Base-by-base conservation (phyloP, 2,888 invertebrate species). In the Pocota personata region DNA sequence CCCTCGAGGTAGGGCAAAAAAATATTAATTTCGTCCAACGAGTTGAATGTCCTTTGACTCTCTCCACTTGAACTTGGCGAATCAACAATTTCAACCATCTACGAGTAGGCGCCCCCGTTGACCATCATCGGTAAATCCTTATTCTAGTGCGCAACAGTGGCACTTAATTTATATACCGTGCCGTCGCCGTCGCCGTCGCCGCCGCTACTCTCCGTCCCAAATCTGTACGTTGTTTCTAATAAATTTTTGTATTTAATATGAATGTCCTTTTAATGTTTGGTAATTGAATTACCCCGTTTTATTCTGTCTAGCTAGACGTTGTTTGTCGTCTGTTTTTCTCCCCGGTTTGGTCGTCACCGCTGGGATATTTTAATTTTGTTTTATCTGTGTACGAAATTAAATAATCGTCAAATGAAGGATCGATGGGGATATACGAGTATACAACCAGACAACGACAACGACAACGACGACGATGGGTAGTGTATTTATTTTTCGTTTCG, bases 401-500 rank as follows among this genome's bases (percentile, higher is more conserved):
- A 73, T 73, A 62, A 62, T 52, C 43, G 14, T 60, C 50, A 73
- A 52, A 64, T 43, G 67, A 77, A 46, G 64, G 57, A 57, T 55
- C 10, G 8, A n/a, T n/a, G 35, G 32, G 32, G 55, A 16, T 16
- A 1, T 0, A 16, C 27, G 5, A 3, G 35, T 35, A 24, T 1
- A 37, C 1, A 12, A 16, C 2, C 40, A 19, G 43, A 30, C 30
- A n/a, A 57, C 14, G 21, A 5, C 14, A n/a, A 30, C 32, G 21
- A 21, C 32, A n/a, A 35, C 12, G 3, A 40, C 27, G 21, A n/a
- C 8, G 24, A 12, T 12, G 21, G 14, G 10, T 14, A 50, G 43
- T 46, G 10, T 58, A 78, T 83, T 78, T 83, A 73, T 78, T 66
- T 67, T 62, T 46, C 55, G 40, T 27, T 57, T 37, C 52, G 50